Conservation (phyloP, 1,140 invertebrate genomes). For the Ceratoteleas bidentatus region DNA sequence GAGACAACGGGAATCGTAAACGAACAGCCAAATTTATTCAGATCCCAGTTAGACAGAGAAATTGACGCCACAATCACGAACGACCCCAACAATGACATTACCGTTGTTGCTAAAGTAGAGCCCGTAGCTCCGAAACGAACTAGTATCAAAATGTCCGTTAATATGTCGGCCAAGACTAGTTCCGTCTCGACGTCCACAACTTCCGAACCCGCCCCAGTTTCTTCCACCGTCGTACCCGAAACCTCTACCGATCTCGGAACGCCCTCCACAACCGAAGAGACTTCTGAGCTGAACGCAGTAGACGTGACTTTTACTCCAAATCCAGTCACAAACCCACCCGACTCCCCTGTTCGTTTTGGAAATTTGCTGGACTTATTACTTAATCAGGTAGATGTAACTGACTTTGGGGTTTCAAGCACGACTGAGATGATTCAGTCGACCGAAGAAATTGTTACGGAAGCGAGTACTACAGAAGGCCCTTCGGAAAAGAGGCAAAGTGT, state of each 20-base stretch:
- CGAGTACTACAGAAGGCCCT: conserved; percentile 10
- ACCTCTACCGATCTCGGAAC: conserved; percentile 21
- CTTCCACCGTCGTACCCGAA: conserved; percentile 32
- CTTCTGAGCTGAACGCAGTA: conserved; percentile 19
- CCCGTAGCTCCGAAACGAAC: conserved; percentile 62
- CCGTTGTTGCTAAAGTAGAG: conserved; percentile 63
- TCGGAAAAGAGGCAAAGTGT: conserved; percentile 19
- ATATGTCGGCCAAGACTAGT: conserved; percentile 60
- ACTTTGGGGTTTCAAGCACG: conserved; percentile 4
- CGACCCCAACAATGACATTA: conserved; percentile 71
- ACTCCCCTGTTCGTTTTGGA: conserved; percentile 1
- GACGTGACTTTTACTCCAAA: conserved; percentile 15
- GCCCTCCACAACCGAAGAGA: conserved; percentile 33
- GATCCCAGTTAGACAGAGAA: conserved; percentile 74
- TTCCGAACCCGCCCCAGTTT: conserved; percentile 23
- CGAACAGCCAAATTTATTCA: conserved; percentile 70
- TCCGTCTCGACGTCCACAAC: conserved; percentile 48
- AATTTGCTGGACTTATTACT: conserved; percentile 25
- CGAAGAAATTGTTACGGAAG: conserved; percentile 7
- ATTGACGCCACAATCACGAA: conserved; percentile 69
- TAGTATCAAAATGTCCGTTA: conserved; percentile 62
- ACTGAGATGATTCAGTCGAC: conserved; percentile 4
- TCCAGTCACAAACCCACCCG: conserved; percentile 9
- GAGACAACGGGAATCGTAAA: conserved; percentile 76
- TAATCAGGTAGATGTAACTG: conserved; percentile 33